Conservation (phyloP, 2,797 vertebrate species). For the Hydrophis major region DNA sequence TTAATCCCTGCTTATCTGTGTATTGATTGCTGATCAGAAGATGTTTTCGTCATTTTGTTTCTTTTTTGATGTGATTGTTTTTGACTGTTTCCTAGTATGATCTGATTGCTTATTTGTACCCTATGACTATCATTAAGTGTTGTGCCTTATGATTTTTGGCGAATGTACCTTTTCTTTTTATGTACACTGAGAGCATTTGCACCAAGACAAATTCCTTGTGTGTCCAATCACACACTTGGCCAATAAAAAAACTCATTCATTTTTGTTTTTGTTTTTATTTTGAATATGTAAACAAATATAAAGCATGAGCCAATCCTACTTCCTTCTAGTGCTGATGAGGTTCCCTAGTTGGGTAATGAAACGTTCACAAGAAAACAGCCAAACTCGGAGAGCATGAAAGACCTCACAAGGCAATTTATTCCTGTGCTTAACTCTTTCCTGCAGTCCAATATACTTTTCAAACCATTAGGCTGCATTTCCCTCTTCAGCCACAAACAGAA, state of each 20-base stretch:
- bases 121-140: too few species aligned
- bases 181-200: too few species aligned
- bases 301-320: not conserved
- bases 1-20: not conserved
- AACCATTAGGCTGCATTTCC: not conserved
- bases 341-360: not conserved
- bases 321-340: not conserved
- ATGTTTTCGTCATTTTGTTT: not conserved
- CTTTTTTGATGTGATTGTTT: too few species aligned
- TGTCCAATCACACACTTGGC: too few species aligned
- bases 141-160: too few species aligned
- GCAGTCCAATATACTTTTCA: not conserved
- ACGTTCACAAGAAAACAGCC: not conserved
- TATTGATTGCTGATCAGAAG: not conserved
- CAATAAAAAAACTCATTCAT: too few species aligned
- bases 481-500: not conserved
- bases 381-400: not conserved
- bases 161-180: too few species aligned
- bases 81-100: too few species aligned
- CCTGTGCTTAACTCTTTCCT: not conserved
- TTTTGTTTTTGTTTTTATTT: too few species aligned
- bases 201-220: too few species aligned
- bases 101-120: too few species aligned
- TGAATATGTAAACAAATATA: not conserved
- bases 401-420: not conserved